A percentile compares a stretch with the other conserved stretches of the same genome.
Evolutionary conservation across 2,797 vertebrate species (phyloP).

Genomic region (Bufotes viridis): DNA sequence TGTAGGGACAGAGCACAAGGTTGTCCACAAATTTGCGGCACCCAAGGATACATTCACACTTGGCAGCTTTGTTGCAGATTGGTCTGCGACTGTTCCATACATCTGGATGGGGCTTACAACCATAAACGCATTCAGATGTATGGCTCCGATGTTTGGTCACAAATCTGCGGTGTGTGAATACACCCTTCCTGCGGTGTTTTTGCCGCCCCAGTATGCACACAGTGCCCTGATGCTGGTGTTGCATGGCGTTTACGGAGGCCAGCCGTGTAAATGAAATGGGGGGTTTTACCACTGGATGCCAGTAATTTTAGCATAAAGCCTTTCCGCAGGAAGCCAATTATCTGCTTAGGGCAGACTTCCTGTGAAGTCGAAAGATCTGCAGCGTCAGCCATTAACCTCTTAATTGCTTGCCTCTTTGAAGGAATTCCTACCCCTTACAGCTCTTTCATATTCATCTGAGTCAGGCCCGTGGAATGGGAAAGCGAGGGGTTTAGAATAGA

Average conservation of each 20-base stretch:
- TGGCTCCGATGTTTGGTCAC: no score
- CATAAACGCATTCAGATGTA: no score
- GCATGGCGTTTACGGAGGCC: background rate
- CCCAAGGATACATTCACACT: no score
- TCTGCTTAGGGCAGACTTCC: slow-evolving; percentile 53
- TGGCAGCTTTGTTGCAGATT: no score
- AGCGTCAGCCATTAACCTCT: slow-evolving; percentile 47
- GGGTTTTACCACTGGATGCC: slow-evolving; percentile 19
- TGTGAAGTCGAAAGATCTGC: slow-evolving; percentile 37
- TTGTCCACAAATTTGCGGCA: no score
- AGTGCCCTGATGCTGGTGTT: background rate
- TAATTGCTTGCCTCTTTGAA: background rate
- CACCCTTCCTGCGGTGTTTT: no score
- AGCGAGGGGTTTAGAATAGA: background rate
- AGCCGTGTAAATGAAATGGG: background rate
- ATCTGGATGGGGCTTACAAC: no score
- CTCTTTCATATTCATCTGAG: background rate
- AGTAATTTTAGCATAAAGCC: slow-evolving; percentile 43
- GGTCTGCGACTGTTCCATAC: no score
- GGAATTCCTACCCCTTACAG: background rate
- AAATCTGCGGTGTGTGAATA: no score
- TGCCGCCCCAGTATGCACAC: no score
- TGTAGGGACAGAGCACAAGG: no score
- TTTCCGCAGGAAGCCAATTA: slow-evolving; percentile 57
- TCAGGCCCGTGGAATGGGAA: background rate